These are phyloP conservation scores for Cyanistes caeruleus DNA, from an alignment of 2,113 vertebrate genomes.

Conservation along the genomic window DNA sequence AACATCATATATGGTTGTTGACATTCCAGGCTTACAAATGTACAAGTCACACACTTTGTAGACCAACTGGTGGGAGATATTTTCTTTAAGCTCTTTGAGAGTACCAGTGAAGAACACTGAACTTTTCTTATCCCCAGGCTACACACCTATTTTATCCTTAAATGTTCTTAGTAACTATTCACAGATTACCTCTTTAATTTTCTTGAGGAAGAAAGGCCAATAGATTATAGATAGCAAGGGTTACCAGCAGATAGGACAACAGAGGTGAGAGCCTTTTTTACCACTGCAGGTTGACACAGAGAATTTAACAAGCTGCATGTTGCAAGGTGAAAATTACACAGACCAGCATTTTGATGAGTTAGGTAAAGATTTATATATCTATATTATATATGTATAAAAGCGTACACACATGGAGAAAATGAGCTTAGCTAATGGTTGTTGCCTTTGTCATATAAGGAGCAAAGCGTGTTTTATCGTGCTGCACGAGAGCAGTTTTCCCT, in stretches of 20 bases:
- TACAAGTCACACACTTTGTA: slow-evolving; percentile 47
- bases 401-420: background rate
- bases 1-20: slow-evolving; percentile 52
- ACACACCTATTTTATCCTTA: slow-evolving; percentile 55
- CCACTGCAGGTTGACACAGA: background rate
- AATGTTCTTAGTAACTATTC: slow-evolving; percentile 34
- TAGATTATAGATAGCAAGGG: background rate
- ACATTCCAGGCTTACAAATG: slow-evolving; percentile 49
- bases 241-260: background rate
- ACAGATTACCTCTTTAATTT: slow-evolving; percentile 21
- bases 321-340: background rate
- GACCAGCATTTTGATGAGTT: background rate
- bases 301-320: background rate
- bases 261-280: background rate
- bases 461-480: background rate
- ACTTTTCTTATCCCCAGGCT: slow-evolving; percentile 49
- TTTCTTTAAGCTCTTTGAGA: slow-evolving; percentile 65
- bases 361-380: background rate
- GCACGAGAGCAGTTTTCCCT: background rate
- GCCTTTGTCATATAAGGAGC: background rate
- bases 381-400: background rate
- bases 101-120: slow-evolving; percentile 32
- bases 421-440: background rate
- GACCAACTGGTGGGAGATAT: slow-evolving; percentile 49
- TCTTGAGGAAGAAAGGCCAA: background rate